Percentiles rank a stretch among this genome's conserved stretches.
phyloP scores from a whole-genome alignment of 2,797 vertebrate genomes.

The Danio aesculapii region DNA sequence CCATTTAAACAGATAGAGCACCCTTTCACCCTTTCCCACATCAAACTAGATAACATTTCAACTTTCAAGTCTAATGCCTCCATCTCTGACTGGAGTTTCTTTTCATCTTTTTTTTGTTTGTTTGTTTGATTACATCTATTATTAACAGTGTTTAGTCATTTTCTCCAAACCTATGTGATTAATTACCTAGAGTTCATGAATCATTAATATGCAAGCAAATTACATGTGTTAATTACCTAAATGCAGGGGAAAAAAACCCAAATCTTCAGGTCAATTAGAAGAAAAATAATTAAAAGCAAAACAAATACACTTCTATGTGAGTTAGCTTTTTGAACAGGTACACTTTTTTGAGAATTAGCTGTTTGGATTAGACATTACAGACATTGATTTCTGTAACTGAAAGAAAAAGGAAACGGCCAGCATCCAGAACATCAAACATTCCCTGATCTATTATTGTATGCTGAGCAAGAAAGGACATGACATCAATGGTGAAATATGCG shows the following conservation, averaged over 20 bases:
- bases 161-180: not conserved
- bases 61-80: slow-evolving; percentile 5
- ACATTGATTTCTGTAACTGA: not conserved
- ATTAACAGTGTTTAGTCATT: not conserved
- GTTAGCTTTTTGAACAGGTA: not conserved
- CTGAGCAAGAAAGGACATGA: slow-evolving; percentile 50
- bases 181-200: not conserved
- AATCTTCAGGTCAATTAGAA: not conserved
- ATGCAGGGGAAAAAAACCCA: not conserved
- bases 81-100: not conserved
- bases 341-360: not conserved
- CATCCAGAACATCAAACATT: slow-evolving; percentile 29
- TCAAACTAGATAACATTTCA: slow-evolving; percentile 13
- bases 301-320: not conserved
- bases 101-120: not conserved
- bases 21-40: not conserved
- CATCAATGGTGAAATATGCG: slow-evolving; percentile 41
- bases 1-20: slow-evolving; percentile 34
- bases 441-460: slow-evolving; percentile 47
- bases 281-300: not conserved
- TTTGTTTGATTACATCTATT: not conserved
- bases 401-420: not conserved
- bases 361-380: not conserved
- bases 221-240: not conserved
- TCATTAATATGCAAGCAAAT: not conserved